Evolutionary conservation across 2,888 invertebrate genomes (phyloP), one percentile per base, ranked within the genome.

Genomic region (Orthosia incerta): DNA sequence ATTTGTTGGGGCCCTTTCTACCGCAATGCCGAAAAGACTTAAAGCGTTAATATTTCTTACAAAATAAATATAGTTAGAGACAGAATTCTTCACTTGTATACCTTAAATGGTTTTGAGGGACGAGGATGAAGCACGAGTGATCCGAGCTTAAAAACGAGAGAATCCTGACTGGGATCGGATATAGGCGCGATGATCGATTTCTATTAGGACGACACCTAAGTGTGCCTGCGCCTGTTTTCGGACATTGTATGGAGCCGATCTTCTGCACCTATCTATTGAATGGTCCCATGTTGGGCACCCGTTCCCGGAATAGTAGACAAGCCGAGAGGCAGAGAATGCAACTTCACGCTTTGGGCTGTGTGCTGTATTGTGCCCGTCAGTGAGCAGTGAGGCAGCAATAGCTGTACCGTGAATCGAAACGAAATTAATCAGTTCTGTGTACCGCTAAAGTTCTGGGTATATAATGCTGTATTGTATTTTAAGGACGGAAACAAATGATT

Each of bases 241-340:
- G 15, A 39, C 4, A 1, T n/a, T 39, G 4, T 15, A 20, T 39
- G 16, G 16, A 62, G n/a, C 15, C 0, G 15, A 26, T 12, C 56
- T 76, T 74, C 66, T 76, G 65, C 23, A 45, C 1, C 11, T 48
- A 23, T 16, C 15, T 16, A 46, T 65, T 31, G 20, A 46, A 20
- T 31, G 50, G 50, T 31, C 57, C 73, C 84, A 63, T 60, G 83
- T 74, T 83, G 85, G 83, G 83, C 79, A 85, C 74, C 83, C 3
- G 64, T 61, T 67, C 60, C 57, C 74, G 16, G 64, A 70, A 77
- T 64, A 73, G 57, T 55, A 74, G 26, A 69, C 78, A 64, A 65
- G 46, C 46, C 15, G 45, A 48, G 45, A 39, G 51, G 61, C 48
- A 69, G 56, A 60, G 64, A 67, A 67, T 82, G 62, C 65, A 60